Conservation (phyloP, 1,140 invertebrate species). For the Conus betulinus region DNA sequence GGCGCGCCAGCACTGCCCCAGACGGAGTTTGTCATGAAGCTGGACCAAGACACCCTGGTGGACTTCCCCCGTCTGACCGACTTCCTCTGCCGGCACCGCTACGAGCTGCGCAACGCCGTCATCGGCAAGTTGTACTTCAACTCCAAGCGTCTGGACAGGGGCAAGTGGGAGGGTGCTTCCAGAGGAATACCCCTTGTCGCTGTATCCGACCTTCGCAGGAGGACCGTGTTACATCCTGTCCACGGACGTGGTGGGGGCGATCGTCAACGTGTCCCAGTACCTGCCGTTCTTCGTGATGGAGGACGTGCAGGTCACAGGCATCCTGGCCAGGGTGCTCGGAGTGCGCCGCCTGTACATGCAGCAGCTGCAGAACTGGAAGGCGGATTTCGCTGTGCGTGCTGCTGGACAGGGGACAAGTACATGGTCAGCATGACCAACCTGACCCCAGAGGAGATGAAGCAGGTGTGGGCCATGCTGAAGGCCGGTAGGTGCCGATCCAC, state of each 20-base stretch:
- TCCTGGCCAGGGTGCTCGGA: slow-evolving; percentile 48
- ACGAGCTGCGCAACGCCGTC: slow-evolving; percentile 14
- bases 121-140: slow-evolving; percentile 15
- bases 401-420: neutral
- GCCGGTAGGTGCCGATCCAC: neutral
- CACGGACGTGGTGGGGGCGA: neutral
- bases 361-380: slow-evolving; percentile 19
- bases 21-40: slow-evolving; percentile 78
- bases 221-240: slow-evolving; percentile 24
- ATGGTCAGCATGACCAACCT: slow-evolving; percentile 15
- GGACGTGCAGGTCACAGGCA: slow-evolving; percentile 29
- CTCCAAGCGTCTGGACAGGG: neutral
- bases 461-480: neutral
- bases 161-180: slow-evolving; percentile 14
- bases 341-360: slow-evolving; percentile 40
- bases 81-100: slow-evolving; percentile 34
- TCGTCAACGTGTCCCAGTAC: slow-evolving; percentile 21
- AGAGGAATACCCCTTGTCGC: slow-evolving; percentile 16
- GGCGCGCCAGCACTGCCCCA: slow-evolving; percentile 81
- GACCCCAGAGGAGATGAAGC: neutral
- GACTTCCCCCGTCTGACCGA: slow-evolving; percentile 64
- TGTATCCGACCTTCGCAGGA: slow-evolving; percentile 24
- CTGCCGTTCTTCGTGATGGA: slow-evolving; percentile 22
- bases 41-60: slow-evolving; percentile 79
- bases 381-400: slow-evolving; percentile 5